Evolutionary conservation across 2,888 invertebrate species (phyloP).

Genomic region (Acronicta psi): DNA sequence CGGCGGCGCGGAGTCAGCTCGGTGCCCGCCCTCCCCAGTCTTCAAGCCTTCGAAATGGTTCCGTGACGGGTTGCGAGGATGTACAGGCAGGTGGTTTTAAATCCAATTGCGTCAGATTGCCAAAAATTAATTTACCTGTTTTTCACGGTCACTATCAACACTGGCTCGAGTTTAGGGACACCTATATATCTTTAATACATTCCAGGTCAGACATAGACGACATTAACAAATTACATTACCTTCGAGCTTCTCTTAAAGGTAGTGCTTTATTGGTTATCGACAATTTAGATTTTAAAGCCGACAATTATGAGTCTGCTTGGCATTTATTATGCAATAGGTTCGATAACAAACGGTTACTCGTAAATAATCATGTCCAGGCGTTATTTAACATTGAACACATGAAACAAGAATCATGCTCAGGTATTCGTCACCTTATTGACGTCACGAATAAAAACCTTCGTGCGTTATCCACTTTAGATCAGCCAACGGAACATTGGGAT

Average conservation of each 20-base stretch:
- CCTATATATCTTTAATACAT: neutral
- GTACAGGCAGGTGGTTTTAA: neutral
- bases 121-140: neutral
- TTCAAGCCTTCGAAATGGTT: neutral
- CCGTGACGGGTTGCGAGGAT: neutral
- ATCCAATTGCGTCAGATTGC: neutral
- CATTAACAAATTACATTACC: neutral
- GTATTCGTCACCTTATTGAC: neutral
- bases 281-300: neutral
- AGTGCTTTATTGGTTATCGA: neutral
- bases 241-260: neutral
- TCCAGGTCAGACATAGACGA: neutral
- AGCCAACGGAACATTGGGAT: neutral
- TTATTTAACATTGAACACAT: neutral
- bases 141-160: constrained; percentile 1
- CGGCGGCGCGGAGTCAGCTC: neutral
- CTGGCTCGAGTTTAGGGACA: constrained; percentile 3
- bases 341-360: neutral
- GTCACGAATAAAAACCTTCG: neutral
- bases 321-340: neutral
- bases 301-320: neutral
- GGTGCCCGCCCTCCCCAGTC: neutral
- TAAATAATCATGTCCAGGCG: neutral
- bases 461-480: neutral
- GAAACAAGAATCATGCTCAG: neutral